Percentiles rank a stretch among this genome's conserved stretches.
These are phyloP conservation scores for Apamea epomidion DNA, from an alignment of 2,888 invertebrate genomes.

Conservation along the genomic window DNA sequence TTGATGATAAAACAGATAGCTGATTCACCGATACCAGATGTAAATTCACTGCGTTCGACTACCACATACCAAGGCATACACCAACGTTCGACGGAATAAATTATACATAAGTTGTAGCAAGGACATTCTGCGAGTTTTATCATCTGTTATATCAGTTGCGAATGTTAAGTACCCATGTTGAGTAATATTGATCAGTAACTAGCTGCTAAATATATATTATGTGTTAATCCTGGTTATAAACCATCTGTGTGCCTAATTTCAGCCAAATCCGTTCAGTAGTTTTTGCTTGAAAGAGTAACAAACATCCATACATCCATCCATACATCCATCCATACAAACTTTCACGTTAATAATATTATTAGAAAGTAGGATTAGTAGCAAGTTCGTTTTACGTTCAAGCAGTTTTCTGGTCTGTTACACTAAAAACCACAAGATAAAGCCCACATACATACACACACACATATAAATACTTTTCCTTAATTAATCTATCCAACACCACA, in stretches of 20 bases:
- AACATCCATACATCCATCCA: no score
- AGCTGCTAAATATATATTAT: background rate
- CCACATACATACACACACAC: background rate
- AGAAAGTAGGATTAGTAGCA: no score
- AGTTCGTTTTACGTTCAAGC: no score
- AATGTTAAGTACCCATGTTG: conserved; percentile 50
- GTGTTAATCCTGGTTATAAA: no score
- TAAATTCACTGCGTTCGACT: conserved; percentile 11
- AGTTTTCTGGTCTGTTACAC: no score
- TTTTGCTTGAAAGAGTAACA: no score
- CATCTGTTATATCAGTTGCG: conserved; percentile 33
- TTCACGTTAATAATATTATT: no score
- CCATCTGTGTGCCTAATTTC: no score
- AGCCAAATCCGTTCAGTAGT: no score
- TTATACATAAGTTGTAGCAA: conserved; percentile 55
- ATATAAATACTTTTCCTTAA: background rate
- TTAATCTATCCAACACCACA: background rate
- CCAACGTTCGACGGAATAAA: conserved; percentile 58
- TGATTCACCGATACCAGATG: conserved; percentile 45
- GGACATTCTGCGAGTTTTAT: conserved; percentile 52
- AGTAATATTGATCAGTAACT: conserved; percentile 38
- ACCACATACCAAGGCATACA: conserved; percentile 55
- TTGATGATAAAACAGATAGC: background rate
- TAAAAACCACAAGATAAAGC: background rate
- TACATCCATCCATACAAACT: no score